Base-by-base conservation (phyloP, 37 sponge, comb jelly and placozoan species). In the Oopsacas minuta region DNA sequence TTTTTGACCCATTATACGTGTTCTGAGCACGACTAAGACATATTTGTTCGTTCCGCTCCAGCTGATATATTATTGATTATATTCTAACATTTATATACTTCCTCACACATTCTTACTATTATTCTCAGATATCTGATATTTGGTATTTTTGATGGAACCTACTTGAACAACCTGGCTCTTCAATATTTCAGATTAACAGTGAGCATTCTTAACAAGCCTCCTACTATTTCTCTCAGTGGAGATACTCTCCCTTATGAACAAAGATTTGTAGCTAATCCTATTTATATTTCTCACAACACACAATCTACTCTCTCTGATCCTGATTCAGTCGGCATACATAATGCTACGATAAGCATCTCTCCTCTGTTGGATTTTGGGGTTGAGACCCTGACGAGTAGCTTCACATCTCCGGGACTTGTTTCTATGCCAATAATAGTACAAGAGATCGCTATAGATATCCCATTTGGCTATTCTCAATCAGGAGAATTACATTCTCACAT, bases 211-310 rank as follows among this genome's bases (percentile, higher is more conserved):
- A 91, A 91, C 37, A 36, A 38, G 0, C 51, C 88, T 35, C 95
- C 95, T 37, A 46, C 82, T 17, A 36, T 95, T 12, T 38, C 53
- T 86, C 85, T 87, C 35, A 91, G 88, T 52, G 88, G 91, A n/a
- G 23, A 82, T 32, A 30, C 1, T 0, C 82, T 46, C 17, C 36
- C 38, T 0, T 94, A 86, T 46, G 23, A 30, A 0, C 90, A 52
- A 23, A 82, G 86, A 8, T 95, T 86, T 81, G 90, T 91, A 38
- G 91, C 95, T 38, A 25, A 37, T 37, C 91, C 95, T 8, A 89
- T 95, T 7, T 42, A 86, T 12, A 89, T 69, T 10, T 39, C 91
- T 22, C 81, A 84, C 38, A 89, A 93, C 20, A 0, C 32, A 0
- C 61, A 52, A 1, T 85, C 95, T 8, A 36, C 36, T 12, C 52